phyloP scores from a whole-genome alignment of 1,140 invertebrate species.

The Macrotrachela quadricornifera region DNA sequence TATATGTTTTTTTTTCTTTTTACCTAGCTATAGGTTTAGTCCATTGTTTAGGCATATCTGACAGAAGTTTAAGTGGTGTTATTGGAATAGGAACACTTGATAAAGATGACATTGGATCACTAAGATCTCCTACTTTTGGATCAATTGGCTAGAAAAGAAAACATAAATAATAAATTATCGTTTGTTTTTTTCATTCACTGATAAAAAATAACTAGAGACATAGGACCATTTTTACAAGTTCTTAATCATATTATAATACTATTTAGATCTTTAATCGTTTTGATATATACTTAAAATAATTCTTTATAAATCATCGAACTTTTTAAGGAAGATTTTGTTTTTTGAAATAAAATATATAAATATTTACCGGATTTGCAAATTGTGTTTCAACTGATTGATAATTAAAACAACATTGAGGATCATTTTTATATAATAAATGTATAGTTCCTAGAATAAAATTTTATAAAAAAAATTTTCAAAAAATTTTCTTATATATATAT shows the following conservation, averaged over 20 bases:
- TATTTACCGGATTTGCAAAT: constrained; percentile 54
- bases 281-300: no score
- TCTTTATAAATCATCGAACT: no score
- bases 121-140: constrained; percentile 45
- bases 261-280: constrained; percentile 20
- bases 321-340: no score
- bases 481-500: background rate
- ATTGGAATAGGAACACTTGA: constrained; percentile 55
- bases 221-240: background rate
- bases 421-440: constrained; percentile 26
- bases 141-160: constrained; percentile 16
- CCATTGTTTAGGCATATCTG: constrained; percentile 60
- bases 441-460: constrained; percentile 19
- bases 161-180: background rate
- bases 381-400: constrained; percentile 46
- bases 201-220: background rate
- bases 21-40: constrained; percentile 49
- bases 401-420: constrained; percentile 27
- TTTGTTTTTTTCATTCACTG: no score
- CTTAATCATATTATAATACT: background rate
- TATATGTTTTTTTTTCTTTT: background rate
- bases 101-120: constrained; percentile 45
- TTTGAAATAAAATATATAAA: no score
- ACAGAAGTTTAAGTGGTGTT: constrained; percentile 42
- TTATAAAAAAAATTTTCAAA: no score